A percentile compares a stretch with the other conserved stretches of the same genome.
Evolutionary conservation across 2,797 vertebrate genomes (phyloP).

Genomic region (Anas flavirostris): DNA sequence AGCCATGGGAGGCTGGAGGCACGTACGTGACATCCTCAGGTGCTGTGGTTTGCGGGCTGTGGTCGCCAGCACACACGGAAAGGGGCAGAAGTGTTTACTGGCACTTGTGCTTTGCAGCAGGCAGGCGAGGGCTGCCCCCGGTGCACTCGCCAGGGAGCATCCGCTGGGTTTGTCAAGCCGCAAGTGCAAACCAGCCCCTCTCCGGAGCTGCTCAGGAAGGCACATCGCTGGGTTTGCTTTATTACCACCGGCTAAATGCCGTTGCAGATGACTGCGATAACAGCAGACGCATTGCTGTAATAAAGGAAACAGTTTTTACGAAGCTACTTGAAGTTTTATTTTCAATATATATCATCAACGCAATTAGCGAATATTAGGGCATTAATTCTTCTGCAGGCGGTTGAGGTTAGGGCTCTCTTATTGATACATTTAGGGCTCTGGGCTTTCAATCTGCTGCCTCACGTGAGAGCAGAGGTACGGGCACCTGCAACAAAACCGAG

Average conservation of each 20-base stretch:
- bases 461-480: not conserved
- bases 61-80: not conserved
- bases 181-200: not conserved
- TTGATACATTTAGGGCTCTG: not conserved
- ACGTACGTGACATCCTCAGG: fast-evolving
- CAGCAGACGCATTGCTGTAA: constrained; percentile 53
- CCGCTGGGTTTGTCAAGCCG: not conserved
- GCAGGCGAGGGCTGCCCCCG: not conserved
- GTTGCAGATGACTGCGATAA: constrained; percentile 23
- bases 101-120: not conserved
- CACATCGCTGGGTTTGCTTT: not conserved
- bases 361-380: constrained; percentile 64
- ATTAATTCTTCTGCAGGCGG: constrained; percentile 6
- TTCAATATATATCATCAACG: constrained; percentile 41
- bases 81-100: fast-evolving
- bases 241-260: not conserved
- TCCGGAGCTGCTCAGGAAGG: not conserved
- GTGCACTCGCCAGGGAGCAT: fast-evolving
- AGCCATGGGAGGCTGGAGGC: not conserved
- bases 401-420: not conserved
- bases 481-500: not conserved
- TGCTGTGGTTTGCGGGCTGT: not conserved
- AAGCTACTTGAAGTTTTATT: constrained; percentile 25
- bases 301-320: constrained; percentile 61
- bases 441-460: not conserved